Base-by-base conservation (phyloP, 2,888 invertebrate species). In the Watsonalla binaria region DNA sequence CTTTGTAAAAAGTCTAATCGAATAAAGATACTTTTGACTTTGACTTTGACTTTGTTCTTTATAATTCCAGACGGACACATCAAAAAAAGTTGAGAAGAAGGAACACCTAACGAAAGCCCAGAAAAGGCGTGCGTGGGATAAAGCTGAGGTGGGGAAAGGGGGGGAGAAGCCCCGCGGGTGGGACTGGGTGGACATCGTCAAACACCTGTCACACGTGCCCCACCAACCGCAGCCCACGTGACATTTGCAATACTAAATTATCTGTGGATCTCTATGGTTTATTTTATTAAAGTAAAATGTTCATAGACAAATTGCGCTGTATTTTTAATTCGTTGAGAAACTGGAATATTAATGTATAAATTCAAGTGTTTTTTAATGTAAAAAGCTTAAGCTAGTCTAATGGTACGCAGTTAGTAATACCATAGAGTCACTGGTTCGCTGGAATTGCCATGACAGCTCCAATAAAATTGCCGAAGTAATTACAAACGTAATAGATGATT, bases 101-200 rank as follows among this genome's bases (percentile, higher is more conserved):
- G 96, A 97, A 71, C 96, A 97, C 54, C 78, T 98, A 65, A 97
- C 96, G 6, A 98, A 98, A 86, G 92, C 97, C 0, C 98, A 98
- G 83, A 98, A 98, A 80, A 92, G 98, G 9, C 92, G 95, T 56
- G 95, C 96, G 74, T 97, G 96, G 95, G 97, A 97, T 78, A 93
- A 94, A 54, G 93, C 96, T 0, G 97, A 97, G 80, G 90, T 92
- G 47, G 90, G 91, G 0, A 91, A 92, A 15, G 95, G 94, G 37
- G 98, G 97, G 0, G 98, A 98, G 75, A 93, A 93, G 62, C 95
- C 96, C 0, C 90, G 98, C 35, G 99, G 99, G 0, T 97, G 95
- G 93, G 94, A 99, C 88, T 99, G 99, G 98, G 94, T 98, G 8
- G 98, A 98, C 78, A 94, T 99, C 59, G 95, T 99, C n/a, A 97